Evolutionary conservation across 2,888 invertebrate genomes (phyloP).

Genomic region (Phortica magna): DNA sequence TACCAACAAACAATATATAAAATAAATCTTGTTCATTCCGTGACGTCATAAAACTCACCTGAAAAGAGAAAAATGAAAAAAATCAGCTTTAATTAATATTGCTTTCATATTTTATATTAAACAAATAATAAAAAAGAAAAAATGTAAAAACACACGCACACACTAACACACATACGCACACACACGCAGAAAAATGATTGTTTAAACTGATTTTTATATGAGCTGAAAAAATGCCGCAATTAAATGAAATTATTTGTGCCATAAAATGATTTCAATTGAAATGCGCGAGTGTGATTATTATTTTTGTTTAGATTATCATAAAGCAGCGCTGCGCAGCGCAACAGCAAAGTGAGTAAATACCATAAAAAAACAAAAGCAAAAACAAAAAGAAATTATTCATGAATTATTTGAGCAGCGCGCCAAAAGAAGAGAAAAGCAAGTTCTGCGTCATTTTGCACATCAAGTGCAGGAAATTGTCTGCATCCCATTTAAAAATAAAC

Average conservation of each 20-base stretch:
- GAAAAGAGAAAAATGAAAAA: constrained; percentile 12
- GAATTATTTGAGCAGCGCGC: constrained; percentile 11
- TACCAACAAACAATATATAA: neutral
- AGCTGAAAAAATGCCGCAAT: constrained; percentile 11
- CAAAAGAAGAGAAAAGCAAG: neutral
- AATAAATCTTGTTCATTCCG: neutral
- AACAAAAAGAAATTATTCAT: constrained; percentile 5
- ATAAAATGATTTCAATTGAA: neutral
- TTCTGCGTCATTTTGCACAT: constrained; percentile 62
- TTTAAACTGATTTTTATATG: neutral
- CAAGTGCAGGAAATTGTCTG: constrained; percentile 73
- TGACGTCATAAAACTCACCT: constrained; percentile 16
- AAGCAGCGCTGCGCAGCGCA: neutral
- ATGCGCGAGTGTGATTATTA: neutral
- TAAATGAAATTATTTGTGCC: constrained; percentile 20
- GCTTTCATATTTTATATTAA: constrained; percentile 4
- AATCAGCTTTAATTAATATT: constrained; percentile 1
- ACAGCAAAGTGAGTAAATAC: neutral
- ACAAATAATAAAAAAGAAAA: neutral
- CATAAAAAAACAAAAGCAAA: constrained; percentile 9
- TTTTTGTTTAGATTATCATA: constrained; percentile 8
- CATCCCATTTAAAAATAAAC: constrained; percentile 74
- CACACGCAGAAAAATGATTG: no score
- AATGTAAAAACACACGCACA: neutral
- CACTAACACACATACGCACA: no score